A percentile compares a stretch with the other conserved stretches of the same genome.
Conservation (phyloP, 2,113 vertebrate genomes). For the Halcyon senegalensis region DNA sequence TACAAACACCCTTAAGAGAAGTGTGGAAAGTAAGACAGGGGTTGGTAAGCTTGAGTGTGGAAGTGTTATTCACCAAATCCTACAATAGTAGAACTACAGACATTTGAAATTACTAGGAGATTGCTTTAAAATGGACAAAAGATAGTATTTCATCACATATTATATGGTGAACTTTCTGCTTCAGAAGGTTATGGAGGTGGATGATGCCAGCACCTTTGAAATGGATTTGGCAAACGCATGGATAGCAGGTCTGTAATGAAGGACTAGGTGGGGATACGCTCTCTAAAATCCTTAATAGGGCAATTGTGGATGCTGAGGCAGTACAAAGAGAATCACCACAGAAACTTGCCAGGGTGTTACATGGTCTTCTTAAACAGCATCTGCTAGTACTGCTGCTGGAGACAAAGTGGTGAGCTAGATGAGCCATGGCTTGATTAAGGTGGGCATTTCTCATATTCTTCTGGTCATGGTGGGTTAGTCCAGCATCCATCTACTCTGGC, state of each 20-base stretch:
- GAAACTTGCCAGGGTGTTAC: neutral
- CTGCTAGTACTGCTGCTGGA: neutral
- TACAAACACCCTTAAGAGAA: neutral
- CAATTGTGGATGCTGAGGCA: neutral
- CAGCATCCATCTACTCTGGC: neutral
- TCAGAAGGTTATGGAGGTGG: neutral
- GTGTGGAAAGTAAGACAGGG: neutral
- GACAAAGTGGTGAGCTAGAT: neutral
- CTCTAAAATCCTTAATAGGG: neutral
- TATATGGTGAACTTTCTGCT: neutral
- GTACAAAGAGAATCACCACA: neutral
- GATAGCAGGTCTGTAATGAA: neutral
- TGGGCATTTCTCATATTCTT: neutral
- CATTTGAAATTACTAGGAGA: neutral
- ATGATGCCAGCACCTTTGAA: neutral
- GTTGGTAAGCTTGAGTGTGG: neutral
- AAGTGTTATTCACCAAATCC: neutral
- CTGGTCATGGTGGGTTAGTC: neutral
- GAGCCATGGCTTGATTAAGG: neutral
- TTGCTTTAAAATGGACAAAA: neutral
- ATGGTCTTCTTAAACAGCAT: neutral
- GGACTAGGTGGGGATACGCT: neutral
- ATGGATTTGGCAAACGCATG: neutral
- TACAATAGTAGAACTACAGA: neutral
- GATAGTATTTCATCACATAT: neutral